Conservation (phyloP, 1,140 invertebrate genomes). For the Melanaphis sacchari region DNA sequence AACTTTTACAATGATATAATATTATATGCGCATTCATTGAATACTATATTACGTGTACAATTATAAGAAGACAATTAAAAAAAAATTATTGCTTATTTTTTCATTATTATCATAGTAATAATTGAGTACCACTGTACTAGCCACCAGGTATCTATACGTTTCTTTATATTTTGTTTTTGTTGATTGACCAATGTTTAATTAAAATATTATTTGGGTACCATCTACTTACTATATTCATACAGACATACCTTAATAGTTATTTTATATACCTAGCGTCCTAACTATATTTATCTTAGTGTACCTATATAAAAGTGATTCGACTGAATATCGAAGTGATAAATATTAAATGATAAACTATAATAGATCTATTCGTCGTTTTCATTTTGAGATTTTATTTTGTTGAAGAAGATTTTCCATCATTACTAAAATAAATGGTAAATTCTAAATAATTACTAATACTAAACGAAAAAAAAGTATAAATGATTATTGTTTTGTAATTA, state of each 20-base stretch:
- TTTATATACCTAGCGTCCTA: not conserved
- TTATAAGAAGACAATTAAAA: conserved; percentile 1
- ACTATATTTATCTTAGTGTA: not conserved
- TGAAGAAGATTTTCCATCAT: too few relatives aligned
- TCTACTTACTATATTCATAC: not conserved
- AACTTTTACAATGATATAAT: not conserved
- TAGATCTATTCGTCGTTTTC: too few relatives aligned
- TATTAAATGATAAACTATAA: too few relatives aligned
- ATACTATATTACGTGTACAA: conserved; percentile 16
- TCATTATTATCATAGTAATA: not conserved
- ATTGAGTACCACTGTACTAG: not conserved
- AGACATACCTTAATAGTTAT: too few relatives aligned
- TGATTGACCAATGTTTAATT: conserved; percentile 24
- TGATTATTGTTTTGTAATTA: too few relatives aligned
- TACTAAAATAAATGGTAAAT: too few relatives aligned
- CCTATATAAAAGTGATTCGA: too few relatives aligned
- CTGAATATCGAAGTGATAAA: too few relatives aligned
- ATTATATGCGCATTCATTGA: not conserved
- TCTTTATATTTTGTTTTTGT: not conserved
- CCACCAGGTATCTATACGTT: not conserved
- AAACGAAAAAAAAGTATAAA: too few relatives aligned
- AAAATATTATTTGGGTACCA: not conserved
- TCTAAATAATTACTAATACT: too few relatives aligned
- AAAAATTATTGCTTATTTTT: conserved; percentile 19
- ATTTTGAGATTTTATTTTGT: too few relatives aligned